Evolutionary conservation across 2,113 vertebrate species (phyloP).

Genomic region (Xiphophorus hellerii): DNA sequence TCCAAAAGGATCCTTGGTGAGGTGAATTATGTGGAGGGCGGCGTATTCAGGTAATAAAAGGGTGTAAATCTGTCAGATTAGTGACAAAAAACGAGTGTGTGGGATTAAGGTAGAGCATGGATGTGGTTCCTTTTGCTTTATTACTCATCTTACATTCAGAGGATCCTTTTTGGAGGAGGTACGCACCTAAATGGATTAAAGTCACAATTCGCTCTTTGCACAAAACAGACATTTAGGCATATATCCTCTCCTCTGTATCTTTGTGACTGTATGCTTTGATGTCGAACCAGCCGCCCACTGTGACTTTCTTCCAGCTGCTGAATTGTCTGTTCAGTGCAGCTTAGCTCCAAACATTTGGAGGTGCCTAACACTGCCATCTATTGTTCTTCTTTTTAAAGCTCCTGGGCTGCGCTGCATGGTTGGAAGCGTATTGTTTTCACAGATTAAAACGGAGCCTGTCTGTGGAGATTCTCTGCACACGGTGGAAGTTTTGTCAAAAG

Average conservation of each 20-base stretch:
- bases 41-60: slow-evolving; percentile 72
- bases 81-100: slow-evolving; percentile 70
- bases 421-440: slow-evolving; percentile 47
- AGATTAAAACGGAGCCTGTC: slow-evolving; percentile 56
- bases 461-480: slow-evolving; percentile 15
- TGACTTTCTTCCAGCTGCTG: slow-evolving; percentile 59
- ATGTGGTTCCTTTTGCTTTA: slow-evolving; percentile 65
- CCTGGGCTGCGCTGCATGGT: slow-evolving; percentile 35
- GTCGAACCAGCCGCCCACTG: slow-evolving; percentile 73
- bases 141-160: slow-evolving; percentile 71
- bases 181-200: slow-evolving; percentile 76
- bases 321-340: slow-evolving; percentile 60
- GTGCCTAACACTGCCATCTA: slow-evolving; percentile 70
- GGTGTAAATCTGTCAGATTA: slow-evolving; percentile 77
- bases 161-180: slow-evolving; percentile 56
- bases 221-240: slow-evolving; percentile 67
- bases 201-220: slow-evolving; percentile 63
- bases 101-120: slow-evolving; percentile 72
- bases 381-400: slow-evolving; percentile 65
- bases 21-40: slow-evolving; percentile 64
- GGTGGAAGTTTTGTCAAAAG: slow-evolving; percentile 1
- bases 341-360: slow-evolving; percentile 59
- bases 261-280: slow-evolving; percentile 68
- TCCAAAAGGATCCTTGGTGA: slow-evolving; percentile 49
- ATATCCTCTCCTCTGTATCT: slow-evolving; percentile 62